A percentile compares a stretch with the other conserved stretches of the same genome.
Evolutionary conservation across 2,113 vertebrate genomes (phyloP).

Genomic region (Epinephelus fuscoguttatus): DNA sequence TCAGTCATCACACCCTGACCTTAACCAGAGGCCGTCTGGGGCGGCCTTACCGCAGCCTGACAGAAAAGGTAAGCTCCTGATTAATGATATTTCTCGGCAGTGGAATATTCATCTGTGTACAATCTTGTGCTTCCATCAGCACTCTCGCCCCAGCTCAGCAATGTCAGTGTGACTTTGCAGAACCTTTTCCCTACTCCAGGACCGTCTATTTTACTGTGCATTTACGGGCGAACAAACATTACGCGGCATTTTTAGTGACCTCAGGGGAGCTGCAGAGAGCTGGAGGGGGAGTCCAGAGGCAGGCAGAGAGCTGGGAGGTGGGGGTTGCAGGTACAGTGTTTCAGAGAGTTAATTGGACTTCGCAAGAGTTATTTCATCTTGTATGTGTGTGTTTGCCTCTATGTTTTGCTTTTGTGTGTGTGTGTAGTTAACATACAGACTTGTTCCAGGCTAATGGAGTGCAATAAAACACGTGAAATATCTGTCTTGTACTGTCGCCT

Average conservation of each 20-base stretch:
- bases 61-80: constrained; percentile 66
- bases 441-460: constrained; percentile 5
- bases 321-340: neutral
- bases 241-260: constrained; percentile 26
- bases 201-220: constrained; percentile 54
- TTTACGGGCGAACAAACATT: constrained; percentile 56
- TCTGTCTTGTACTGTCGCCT: constrained; percentile 17
- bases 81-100: constrained; percentile 62
- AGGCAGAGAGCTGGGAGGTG: neutral
- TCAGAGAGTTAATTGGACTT: constrained; percentile 12
- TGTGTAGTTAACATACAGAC: constrained; percentile 4
- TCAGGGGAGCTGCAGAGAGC: constrained; percentile 26
- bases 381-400: neutral
- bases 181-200: constrained; percentile 35
- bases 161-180: constrained; percentile 72
- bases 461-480: constrained; percentile 28
- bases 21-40: constrained; percentile 34
- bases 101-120: constrained; percentile 66
- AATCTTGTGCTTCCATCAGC: constrained; percentile 53
- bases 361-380: constrained; percentile 9
- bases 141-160: constrained; percentile 22
- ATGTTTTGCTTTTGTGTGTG: constrained; percentile 22
- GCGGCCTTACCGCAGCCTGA: constrained; percentile 40
- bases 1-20: constrained; percentile 60
- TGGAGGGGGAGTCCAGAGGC: neutral